Percentiles rank a stretch among this genome's conserved stretches.
Conservation (phyloP, 2,888 invertebrate species). For the Melieria crassipennis region DNA sequence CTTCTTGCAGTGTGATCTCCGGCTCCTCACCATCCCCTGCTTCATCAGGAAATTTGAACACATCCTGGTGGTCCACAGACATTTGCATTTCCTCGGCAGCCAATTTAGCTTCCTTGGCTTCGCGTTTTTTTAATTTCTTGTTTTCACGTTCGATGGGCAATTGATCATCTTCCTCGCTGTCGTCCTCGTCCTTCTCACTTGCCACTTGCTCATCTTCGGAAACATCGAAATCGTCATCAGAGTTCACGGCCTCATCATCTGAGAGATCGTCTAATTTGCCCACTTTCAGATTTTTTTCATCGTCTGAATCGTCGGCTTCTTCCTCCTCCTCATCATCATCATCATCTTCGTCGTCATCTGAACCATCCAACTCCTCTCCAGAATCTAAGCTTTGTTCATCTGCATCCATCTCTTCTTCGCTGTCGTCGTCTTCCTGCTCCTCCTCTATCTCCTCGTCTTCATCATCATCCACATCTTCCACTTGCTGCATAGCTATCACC, state of each 20-base stretch:
- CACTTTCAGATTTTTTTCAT: conserved; percentile 50
- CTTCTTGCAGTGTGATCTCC: conserved; percentile 79
- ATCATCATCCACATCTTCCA: conserved; percentile 51
- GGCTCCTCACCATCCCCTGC: conserved; percentile 80
- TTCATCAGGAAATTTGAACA: conserved; percentile 81
- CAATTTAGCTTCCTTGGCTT: conserved; percentile 74
- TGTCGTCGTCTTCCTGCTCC: conserved; percentile 27
- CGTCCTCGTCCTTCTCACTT: conserved; percentile 57
- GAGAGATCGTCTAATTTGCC: conserved; percentile 59
- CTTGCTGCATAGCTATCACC: conserved; percentile 50
- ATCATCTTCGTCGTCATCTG: conserved; percentile 41
- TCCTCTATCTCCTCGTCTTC: conserved; percentile 58
- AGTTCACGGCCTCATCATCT: conserved; percentile 49
- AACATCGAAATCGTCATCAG: conserved; percentile 68
- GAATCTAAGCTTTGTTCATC: conserved; percentile 1
- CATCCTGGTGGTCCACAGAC: conserved; percentile 79
- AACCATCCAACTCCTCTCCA: conserved; percentile 47
- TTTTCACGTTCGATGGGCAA: conserved; percentile 89
- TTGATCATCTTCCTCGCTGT: conserved; percentile 73
- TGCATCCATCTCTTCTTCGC: neutral
- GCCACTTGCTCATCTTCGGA: conserved; percentile 57
- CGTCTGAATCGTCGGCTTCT: conserved; percentile 49
- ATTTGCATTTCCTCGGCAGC: conserved; percentile 86
- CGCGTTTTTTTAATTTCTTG: conserved; percentile 78
- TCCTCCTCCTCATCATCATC: conserved; percentile 52